These are phyloP conservation scores for Sandelia bainsii DNA, from an alignment of 2,797 vertebrate genomes.

Conservation along the genomic window DNA sequence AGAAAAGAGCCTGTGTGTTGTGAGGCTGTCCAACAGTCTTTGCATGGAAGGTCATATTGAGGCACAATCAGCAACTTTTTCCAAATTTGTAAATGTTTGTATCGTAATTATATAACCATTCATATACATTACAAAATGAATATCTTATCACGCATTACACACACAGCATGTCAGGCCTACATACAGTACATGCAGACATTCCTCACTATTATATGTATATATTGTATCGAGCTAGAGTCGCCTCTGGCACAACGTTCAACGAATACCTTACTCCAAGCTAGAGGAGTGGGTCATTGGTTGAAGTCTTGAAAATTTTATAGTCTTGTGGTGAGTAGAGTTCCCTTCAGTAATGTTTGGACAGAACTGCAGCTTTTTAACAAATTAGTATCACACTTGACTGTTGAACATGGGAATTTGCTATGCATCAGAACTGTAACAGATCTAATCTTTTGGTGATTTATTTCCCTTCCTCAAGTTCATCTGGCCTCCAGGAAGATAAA, in stretches of 20 bases:
- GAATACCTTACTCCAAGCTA: conserved; percentile 28
- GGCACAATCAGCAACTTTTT: conserved; percentile 75
- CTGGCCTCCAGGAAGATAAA: conserved; percentile 17
- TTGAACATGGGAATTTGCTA: conserved; percentile 39
- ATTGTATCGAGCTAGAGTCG: conserved; percentile 45
- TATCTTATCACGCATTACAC: conserved; percentile 81
- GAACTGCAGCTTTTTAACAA: conserved; percentile 49
- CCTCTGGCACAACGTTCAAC: conserved; percentile 31
- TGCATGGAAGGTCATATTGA: conserved; percentile 80
- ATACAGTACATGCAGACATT: conserved; percentile 60
- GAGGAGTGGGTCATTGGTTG: conserved; percentile 23
- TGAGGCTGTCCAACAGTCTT: conserved; percentile 74
- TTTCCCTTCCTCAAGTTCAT: conserved; percentile 19
- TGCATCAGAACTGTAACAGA: conserved; percentile 43
- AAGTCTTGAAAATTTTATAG: conserved; percentile 41
- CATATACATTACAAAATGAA: conserved; percentile 76
- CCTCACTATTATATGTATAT: conserved; percentile 74
- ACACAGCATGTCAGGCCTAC: conserved; percentile 78
- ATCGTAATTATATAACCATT: conserved; percentile 83
- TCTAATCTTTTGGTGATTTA: conserved; percentile 35
- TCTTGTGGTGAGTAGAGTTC: conserved; percentile 40
- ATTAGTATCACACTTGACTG: conserved; percentile 39
- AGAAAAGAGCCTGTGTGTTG: conserved; percentile 59
- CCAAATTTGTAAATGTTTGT: conserved; percentile 86
- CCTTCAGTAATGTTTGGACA: conserved; percentile 17